Conservation (phyloP, 1,140 invertebrate genomes). For the Drosophila kohkoa region DNA sequence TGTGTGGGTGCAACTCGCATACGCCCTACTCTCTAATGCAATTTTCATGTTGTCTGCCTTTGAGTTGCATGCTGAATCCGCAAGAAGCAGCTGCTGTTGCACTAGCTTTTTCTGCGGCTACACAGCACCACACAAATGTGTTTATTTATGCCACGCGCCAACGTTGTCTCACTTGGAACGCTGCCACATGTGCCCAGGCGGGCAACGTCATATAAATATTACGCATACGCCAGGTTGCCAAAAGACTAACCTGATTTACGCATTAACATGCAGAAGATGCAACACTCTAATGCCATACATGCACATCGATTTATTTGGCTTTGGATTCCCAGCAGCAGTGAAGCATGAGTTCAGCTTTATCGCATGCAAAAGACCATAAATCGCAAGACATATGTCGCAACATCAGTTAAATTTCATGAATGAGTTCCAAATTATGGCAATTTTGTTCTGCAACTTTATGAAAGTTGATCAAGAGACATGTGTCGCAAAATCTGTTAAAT, state of each 20-base stretch:
- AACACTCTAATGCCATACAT: slow-evolving; percentile 33
- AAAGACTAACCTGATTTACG: slow-evolving; percentile 70
- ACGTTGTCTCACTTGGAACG: slow-evolving; percentile 51
- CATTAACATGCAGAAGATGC: slow-evolving; percentile 39
- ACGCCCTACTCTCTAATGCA: slow-evolving; percentile 61
- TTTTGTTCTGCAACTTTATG: no score
- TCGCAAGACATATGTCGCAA: neutral
- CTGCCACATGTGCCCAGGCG: slow-evolving; percentile 69
- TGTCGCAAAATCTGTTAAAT: no score
- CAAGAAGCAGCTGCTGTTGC: slow-evolving; percentile 28
- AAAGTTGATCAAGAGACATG: no score
- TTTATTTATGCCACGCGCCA: slow-evolving; percentile 74
- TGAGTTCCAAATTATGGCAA: no score
- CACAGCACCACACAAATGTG: slow-evolving; percentile 47
- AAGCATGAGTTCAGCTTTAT: neutral
- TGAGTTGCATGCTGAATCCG: slow-evolving; percentile 40
- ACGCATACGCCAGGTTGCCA: slow-evolving; percentile 64
- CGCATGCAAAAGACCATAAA: neutral
- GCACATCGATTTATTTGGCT: slow-evolving; percentile 35
- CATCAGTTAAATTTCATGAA: no score
- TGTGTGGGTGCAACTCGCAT: slow-evolving; percentile 24
- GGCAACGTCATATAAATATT: slow-evolving; percentile 64
- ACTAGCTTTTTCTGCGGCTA: slow-evolving; percentile 10
- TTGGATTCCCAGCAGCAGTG: neutral
- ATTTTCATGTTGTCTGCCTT: slow-evolving; percentile 62